Evolutionary conservation across 2,888 invertebrate genomes (phyloP), one percentile per base, ranked within the genome.

Genomic region (Pecten maximus): DNA sequence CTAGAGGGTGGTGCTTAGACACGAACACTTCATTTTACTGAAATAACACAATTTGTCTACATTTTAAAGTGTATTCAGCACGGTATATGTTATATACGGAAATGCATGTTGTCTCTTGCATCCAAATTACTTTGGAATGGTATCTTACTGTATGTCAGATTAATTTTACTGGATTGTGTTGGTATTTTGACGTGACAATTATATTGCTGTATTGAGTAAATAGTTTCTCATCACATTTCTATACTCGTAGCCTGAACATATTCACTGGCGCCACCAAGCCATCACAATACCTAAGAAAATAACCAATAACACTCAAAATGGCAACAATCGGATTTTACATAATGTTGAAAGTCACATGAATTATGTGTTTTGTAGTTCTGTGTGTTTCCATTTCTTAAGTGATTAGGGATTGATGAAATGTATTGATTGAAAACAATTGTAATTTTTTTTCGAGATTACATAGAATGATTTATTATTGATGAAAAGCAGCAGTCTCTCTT

Each of bases 41-140:
- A 74, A 74, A 74, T 74, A 74, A 74, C 35, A 35, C 74, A 74
- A 74, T 74, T 74, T 74, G 74, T 74, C 28, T 74, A 74, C 74
- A 74, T 35, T 74, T 35, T 28, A 74, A 28, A 74, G 74, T 35
- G 74, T 74, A 35, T 74, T 74, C 6, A 35, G 10, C 74, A 74
- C 35, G 28, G 0, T 23, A 23, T 60, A 23, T n/a, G 60, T 16
- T 60, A 60, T 35, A 74, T 28, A 74, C 35, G 35, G 74, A 74
- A 35, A 35, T 74, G 35, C 12, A 74, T 35, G 35, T 74, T 35
- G 10, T 74, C 3, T 74, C 35, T 35, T 35, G 35, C 35, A 54
- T 54, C 28, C 35, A 12, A 74, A 74, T 74, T 74, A 74, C 15
- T 35, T 74, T 74, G 28, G 74, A 74, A 74, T 8, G 6, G 74